These are phyloP conservation scores for Ormyrus labotus DNA, from an alignment of 2,888 invertebrate genomes.

Conservation along the genomic window DNA sequence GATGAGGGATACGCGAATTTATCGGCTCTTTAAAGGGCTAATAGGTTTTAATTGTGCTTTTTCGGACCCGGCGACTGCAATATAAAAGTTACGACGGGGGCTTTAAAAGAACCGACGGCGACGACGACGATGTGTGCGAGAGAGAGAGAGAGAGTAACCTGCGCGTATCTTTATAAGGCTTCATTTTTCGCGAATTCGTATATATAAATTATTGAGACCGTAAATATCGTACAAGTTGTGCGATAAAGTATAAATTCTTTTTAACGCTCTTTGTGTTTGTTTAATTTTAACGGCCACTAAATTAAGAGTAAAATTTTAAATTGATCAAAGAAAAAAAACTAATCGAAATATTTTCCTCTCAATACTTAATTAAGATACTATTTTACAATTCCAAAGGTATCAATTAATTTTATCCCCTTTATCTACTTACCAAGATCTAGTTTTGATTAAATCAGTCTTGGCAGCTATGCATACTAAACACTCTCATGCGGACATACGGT, in stretches of 20 bases:
- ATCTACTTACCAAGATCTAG: no score
- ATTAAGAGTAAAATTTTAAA: background rate
- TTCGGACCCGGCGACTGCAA: slow-evolving; percentile 1
- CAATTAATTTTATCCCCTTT: no score
- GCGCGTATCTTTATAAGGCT: background rate
- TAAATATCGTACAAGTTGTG: background rate
- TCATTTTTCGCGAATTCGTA: slow-evolving; percentile 7
- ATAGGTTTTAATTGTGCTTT: slow-evolving; percentile 54
- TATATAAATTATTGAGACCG: slow-evolving; percentile 3
- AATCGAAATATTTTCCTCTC: no score
- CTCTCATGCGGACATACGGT: no score
- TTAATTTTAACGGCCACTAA: background rate
- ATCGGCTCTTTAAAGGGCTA: slow-evolving; percentile 49
- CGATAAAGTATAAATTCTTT: background rate
- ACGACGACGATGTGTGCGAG: background rate
- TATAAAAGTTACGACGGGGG: slow-evolving; percentile 12
- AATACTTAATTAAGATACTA: no score
- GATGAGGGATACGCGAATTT: slow-evolving; percentile 52
- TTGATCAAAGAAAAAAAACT: no score
- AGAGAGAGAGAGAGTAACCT: no score
- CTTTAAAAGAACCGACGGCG: slow-evolving; percentile 27
- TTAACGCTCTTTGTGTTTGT: background rate
- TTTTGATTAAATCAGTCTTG: no score
- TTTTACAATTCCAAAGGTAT: no score
- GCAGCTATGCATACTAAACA: no score